Base-by-base conservation (phyloP, 2,888 invertebrate genomes). In the Pristionchus maxplancki region DNA sequence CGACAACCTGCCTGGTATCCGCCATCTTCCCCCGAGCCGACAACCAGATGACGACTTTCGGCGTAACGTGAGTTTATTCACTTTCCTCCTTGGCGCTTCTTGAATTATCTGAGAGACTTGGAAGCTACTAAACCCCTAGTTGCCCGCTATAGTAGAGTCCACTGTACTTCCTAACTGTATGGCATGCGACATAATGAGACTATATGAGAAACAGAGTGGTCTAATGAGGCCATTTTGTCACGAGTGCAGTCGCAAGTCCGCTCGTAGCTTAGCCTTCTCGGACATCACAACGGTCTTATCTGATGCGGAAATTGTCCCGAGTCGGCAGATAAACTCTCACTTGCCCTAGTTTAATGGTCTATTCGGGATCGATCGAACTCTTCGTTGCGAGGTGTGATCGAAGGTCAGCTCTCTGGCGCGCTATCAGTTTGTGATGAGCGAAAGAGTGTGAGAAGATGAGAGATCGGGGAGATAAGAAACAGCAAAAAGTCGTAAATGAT, bases 31-130 rank as follows among this genome's bases (percentile, higher is more conserved):
- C 82, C 53, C 31, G 82, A 53, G 82, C 53, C 20, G 34, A 34
- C 24, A 53, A 40, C 17, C 82, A 83, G 15, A 83, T 83, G 82
- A 83, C 82, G 17, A 83, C 82, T 31, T 83, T 83, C 53, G 82
- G 82, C 2, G 82, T 83, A 50, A 34, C 82, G 82, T 83, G 20
- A 83, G 82, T 53, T 48, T 3, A 8, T 24, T 67, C 31, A 13
- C 9, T 64, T 64, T 24, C 11, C 6, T 28, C 11, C 3, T 11
- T 28, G 1, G 1, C 8, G 64, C 24, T 28, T 28, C 24, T 15
- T 24, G 24, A 62, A 2, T 20, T 24, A 62, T 24, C 20, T 1
- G 17, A 20, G 17, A 50, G 20, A 50, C 20, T 50, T 50, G 50
- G 50, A 50, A 50, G 50, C 50, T 48, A 48, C 8, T 48, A 17